Evolutionary conservation across 2,888 invertebrate genomes (phyloP), one percentile per base, ranked within the genome.

Genomic region (Drosophila quinaria): DNA sequence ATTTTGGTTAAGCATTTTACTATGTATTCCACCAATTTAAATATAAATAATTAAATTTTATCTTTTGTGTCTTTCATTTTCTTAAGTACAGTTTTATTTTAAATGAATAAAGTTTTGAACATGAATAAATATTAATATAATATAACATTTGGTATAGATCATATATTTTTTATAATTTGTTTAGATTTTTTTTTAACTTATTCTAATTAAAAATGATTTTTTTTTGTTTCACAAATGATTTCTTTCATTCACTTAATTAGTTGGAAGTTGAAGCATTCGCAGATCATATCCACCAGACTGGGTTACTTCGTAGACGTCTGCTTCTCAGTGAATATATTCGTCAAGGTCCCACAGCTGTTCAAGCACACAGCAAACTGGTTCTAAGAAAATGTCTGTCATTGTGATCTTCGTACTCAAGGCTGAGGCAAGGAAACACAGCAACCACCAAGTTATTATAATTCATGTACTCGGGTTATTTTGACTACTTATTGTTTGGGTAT

Each of bases 361-460:
- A 22, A 9, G 33, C 44, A 56, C n/a, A n/a, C 22, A 11, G 10
- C 55, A 55, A 33, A 44, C 42, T 33, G n/a, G 44, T 22, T 55
- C 33, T 33, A 25, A 2, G 22, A 22, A 3, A 0, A 33, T 55
- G 9, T 19, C 5, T 10, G 11, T 33, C 19, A 11, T 3, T 39
- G 13, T 31, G 13, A 8, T 33, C 31, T 3, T 35, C 33, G 33
- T 33, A 11, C 9, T 11, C 2, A 33, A 15, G 55, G 44, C 44
- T 56, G 55, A 15, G 6, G 4, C 8, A 15, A 44, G n/a, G 2
- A 15, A 13, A 10, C 15, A 1, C 29, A 10, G 15, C 47, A 15
- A 47, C 10, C 44, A 44, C 44, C 44, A 44, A 44, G 8, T 44
- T 44, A 25, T 22, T 44, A n/a, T 11, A 6, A 8, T 22, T 22